Conservation (phyloP, 23 tunicate genomes). For the Styela plicata region DNA sequence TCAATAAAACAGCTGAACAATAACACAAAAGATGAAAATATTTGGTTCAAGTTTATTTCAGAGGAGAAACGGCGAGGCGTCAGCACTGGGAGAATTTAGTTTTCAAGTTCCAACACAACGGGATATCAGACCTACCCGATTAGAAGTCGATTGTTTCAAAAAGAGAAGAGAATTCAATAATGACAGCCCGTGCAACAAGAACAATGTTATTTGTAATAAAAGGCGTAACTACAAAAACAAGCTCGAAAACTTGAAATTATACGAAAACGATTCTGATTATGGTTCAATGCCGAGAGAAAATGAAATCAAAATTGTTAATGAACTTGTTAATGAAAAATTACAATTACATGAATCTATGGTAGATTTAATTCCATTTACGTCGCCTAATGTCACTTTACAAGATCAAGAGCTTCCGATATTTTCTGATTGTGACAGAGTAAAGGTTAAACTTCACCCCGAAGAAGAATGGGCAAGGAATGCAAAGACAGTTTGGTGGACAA, state of each 20-base stretch:
- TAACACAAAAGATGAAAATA: conserved; percentile 4
- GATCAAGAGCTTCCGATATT: not conserved
- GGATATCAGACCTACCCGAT: not conserved
- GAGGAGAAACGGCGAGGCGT: not conserved
- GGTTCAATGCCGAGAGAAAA: conserved; percentile 13
- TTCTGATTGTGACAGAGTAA: not conserved
- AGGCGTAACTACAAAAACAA: not conserved
- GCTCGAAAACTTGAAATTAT: not conserved
- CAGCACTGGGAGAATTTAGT: conserved; percentile 7
- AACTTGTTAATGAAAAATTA: not conserved
- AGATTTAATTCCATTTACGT: not conserved
- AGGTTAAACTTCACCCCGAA: conserved; percentile 41
- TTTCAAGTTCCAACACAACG: not conserved
- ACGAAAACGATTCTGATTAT: conserved; percentile 16
- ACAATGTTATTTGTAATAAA: not conserved
- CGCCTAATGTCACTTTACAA: not conserved
- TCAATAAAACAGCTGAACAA: too few relatives aligned
- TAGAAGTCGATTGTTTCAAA: conserved; percentile 29
- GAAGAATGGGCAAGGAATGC: conserved; percentile 72
- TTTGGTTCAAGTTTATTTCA: conserved; percentile 6
- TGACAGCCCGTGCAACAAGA: not conserved
- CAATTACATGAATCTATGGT: not conserved
- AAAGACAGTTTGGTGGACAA: conserved; percentile 45
- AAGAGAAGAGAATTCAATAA: not conserved
- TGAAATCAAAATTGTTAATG: not conserved